Percentiles rank a stretch among this genome's conserved stretches.
Conservation (phyloP, 2,797 vertebrate genomes). For the Pagetopsis macropterus region DNA sequence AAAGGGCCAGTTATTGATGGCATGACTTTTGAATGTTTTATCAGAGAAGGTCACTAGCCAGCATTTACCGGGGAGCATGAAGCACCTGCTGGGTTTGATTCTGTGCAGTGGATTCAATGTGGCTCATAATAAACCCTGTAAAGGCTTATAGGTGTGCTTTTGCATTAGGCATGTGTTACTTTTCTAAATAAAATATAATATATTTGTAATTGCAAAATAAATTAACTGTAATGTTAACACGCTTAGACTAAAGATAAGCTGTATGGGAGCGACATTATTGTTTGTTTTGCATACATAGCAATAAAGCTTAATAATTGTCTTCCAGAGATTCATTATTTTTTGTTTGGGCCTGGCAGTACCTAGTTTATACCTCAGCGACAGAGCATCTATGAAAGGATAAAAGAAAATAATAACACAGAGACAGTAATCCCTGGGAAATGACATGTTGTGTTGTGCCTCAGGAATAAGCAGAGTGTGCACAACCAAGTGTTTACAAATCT, state of each 20-base stretch:
- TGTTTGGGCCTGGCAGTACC: background rate
- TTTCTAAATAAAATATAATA: no score
- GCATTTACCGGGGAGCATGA: background rate
- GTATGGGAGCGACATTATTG: no score
- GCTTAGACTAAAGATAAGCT: no score
- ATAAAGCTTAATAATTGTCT: constrained; percentile 9
- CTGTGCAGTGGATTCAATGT: constrained; percentile 17
- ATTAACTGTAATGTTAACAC: no score
- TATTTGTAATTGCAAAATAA: no score
- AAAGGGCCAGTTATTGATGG: constrained; percentile 1
- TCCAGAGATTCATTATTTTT: constrained; percentile 25
- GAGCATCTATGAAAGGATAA: constrained; percentile 38
- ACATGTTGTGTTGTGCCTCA: constrained; percentile 30
- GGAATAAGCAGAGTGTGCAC: constrained; percentile 34
- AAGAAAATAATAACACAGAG: constrained; percentile 35
- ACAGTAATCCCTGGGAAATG: constrained; percentile 22
- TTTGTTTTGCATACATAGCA: background rate
- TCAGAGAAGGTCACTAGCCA: constrained; percentile 18
- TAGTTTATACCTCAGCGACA: constrained; percentile 18
- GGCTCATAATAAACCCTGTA: constrained; percentile 4
- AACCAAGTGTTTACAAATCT: constrained; percentile 42
- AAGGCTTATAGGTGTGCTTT: constrained; percentile 7
- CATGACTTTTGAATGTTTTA: constrained; percentile 2
- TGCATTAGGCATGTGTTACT: background rate
- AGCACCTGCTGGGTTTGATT: constrained; percentile 7